Evolutionary conservation across 2,888 invertebrate species (phyloP), one percentile per base, ranked within the genome.

Genomic region (Tetranychus piercei): DNA sequence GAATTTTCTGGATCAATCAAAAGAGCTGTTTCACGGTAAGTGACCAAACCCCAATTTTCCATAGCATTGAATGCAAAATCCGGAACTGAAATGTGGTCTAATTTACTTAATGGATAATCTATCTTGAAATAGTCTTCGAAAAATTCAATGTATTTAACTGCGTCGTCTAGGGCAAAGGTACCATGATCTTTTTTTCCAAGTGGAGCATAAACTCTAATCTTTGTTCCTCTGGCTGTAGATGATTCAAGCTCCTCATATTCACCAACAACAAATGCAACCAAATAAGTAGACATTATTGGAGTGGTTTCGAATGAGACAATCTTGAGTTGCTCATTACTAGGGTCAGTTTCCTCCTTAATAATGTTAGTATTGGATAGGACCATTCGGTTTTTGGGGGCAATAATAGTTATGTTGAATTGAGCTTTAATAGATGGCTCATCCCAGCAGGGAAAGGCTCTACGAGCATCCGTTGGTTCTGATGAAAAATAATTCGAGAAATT

Each of bases 21-120:
- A 0, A 96, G 85, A 79, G 91, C 91, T 6, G 91, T 90, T 82
- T 97, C 96, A 77, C 95, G 87, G 81, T 91, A 93, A 20, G 92
- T 93, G 45, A 93, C 90, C 43, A 93, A 84, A 9, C 96, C 96
- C 96, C 96, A 97, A 83, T 97, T 97, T 83, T 96, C 95, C 95
- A 96, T 96, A 75, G 96, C 95, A 72, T 44, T 44, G 22, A 15
- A 18, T 85, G 86, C 94, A 77, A 91, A 90, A 82, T 96, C 96
- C 3, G 94, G 90, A 81, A 97, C 91, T 11, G 96, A 95, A 80
- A 97, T 92, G 75, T 96, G 86, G 84, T 97, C 97, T 83, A 95
- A 91, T 83, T 97, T 97, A 34, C 95, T 94, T 78, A 97, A 84
- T 0, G 95, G 94, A 85, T 96, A 96, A 1, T 92, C 90, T 80